Evolutionary conservation across 2,113 vertebrate genomes (phyloP), one percentile per base, ranked within the genome.

Genomic region (Cinclus cinclus): DNA sequence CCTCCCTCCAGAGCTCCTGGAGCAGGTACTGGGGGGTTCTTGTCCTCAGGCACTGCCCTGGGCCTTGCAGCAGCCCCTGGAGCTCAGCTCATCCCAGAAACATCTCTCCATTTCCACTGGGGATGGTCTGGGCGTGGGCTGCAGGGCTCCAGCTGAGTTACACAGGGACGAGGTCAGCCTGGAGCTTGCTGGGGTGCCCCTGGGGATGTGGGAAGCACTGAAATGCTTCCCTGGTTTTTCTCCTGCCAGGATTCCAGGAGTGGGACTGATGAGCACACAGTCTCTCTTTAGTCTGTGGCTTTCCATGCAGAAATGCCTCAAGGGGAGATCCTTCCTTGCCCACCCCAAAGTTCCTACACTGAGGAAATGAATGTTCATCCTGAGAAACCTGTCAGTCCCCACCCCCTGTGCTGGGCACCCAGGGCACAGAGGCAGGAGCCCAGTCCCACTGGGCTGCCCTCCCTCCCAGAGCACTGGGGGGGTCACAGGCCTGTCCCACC

Each of bases 1-100:
- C 15, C 87, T 98, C 44, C 94, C 98, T 0, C 92, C 97, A 13
- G 93, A 90, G 21, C 90, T 99, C 25, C 93, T 99, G 12, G 89
- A 97, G 37, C 97, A 98, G 98, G 99, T 99, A 90, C 92, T 49
- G 42, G 19, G 39, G 35, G 68, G n/a, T 28, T 55, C 59, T 7
- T 23, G 49, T 46, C n/a, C 82, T 74, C 82, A 55, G 1, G 27
- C 68, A 25, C 67, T 10, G 50, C 9, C 6, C 75, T 35, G 49
- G 44, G 60, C 18, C 69, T 49, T 13, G 60, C 41, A 77, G 67
- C 73, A 63, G 68, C 44, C 49, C 3, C 17, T 33, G 83, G 1
- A 35, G 35, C 74, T 42, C 62, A 53, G 42, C 17, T 18, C 39
- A 5, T 1, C 28, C 9, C 31, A 23, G 0, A 39, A 20, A 27